These are phyloP conservation scores for Rhodophaea formosa DNA, from an alignment of 2,888 invertebrate species.

Conservation along the genomic window DNA sequence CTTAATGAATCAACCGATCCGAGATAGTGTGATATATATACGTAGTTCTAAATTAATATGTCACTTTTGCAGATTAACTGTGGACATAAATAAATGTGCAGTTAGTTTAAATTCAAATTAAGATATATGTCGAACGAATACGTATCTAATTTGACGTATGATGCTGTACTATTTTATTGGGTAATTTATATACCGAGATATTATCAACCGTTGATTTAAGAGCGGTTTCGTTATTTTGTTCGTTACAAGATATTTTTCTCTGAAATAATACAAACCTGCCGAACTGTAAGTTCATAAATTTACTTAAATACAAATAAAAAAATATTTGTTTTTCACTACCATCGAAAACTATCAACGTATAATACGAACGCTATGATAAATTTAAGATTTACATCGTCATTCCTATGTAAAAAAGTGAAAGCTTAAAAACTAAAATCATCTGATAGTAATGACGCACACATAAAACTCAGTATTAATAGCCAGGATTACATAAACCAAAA, in stretches of 20 bases:
- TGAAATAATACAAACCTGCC: too few species aligned
- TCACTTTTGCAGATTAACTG: conserved; percentile 63
- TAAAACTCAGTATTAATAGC: conserved; percentile 48
- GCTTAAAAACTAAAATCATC: neutral
- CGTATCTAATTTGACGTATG: neutral
- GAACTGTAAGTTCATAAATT: too few species aligned
- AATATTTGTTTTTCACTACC: too few species aligned
- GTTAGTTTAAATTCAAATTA: conserved; percentile 32
- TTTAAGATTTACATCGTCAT: too few species aligned
- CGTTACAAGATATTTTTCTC: too few species aligned
- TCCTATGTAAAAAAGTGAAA: neutral
- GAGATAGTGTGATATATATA: conserved; percentile 65
- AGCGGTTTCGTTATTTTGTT: too few species aligned
- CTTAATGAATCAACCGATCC: conserved; percentile 61
- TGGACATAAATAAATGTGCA: conserved; percentile 50
- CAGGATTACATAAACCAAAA: conserved; percentile 63
- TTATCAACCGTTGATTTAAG: too few species aligned
- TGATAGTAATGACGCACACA: conserved; percentile 26
- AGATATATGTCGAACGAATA: conserved; percentile 30
- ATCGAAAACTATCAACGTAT: too few species aligned
- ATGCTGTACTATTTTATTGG: neutral
- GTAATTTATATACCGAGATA: neutral
- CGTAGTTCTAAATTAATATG: conserved; percentile 54
- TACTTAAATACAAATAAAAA: too few species aligned
- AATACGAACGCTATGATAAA: too few species aligned